phyloP scores from a whole-genome alignment of 2,888 invertebrate species.

The Conus canariensis region DNA sequence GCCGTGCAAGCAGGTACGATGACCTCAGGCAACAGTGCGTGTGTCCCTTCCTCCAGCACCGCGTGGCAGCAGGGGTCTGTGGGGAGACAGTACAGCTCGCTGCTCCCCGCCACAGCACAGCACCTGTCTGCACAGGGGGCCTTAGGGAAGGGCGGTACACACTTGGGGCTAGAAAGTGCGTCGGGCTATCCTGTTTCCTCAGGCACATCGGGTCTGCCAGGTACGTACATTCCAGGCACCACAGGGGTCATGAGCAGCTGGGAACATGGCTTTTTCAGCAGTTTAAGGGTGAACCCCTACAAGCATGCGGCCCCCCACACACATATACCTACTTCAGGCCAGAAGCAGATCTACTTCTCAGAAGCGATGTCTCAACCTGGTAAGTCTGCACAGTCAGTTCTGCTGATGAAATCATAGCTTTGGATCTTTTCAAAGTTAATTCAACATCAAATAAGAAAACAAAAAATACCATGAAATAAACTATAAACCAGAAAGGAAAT shows the following conservation, averaged over 20 bases:
- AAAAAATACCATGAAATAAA: no score
- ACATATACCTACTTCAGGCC: not conserved
- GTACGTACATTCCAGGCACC: slow-evolving; percentile 30
- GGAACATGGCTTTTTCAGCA: slow-evolving; percentile 50
- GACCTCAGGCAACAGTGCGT: not conserved
- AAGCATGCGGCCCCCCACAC: slow-evolving; percentile 19
- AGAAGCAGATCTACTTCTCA: not conserved
- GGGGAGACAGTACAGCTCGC: not conserved
- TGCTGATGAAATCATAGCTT: no score
- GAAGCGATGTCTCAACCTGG: not conserved
- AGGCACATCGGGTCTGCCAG: not conserved
- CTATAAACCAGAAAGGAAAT: no score
- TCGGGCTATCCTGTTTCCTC: not conserved
- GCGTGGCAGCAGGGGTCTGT: not conserved
- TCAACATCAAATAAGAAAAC: no score
- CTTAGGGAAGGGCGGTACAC: not conserved
- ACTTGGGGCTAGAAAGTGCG: not conserved
- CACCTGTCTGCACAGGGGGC: not conserved
- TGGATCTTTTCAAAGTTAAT: no score
- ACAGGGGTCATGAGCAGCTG: slow-evolving; percentile 31
- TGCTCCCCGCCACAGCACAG: not conserved
- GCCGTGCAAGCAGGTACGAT: not conserved
- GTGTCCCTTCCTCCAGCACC: not conserved
- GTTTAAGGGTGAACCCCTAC: slow-evolving; percentile 45
- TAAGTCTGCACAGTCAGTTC: not conserved